These are phyloP conservation scores for Amphilophus citrinellus DNA, from an alignment of 2,113 vertebrate species.

Conservation along the genomic window DNA sequence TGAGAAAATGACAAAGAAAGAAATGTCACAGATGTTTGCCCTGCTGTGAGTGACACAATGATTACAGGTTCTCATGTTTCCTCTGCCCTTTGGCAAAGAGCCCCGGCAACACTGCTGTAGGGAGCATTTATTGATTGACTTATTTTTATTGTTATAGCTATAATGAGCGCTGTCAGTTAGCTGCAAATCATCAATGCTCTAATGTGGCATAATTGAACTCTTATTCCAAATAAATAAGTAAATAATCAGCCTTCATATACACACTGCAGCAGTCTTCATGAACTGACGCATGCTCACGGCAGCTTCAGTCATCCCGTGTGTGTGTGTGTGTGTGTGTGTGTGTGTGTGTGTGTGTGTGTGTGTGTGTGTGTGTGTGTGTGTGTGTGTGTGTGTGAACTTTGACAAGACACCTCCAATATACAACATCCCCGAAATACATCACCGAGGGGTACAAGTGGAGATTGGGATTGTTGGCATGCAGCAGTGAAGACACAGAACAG, in stretches of 20 bases:
- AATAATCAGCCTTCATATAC: no score
- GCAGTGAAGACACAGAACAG: neutral
- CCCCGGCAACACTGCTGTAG: neutral
- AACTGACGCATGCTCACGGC: neutral
- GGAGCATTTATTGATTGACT: conserved; percentile 43
- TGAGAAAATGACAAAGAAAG: neutral
- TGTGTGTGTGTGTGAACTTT: neutral
- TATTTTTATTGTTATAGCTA: conserved; percentile 24
- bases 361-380: no score
- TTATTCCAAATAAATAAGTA: neutral
- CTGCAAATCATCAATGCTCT: conserved; percentile 16
- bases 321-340: no score
- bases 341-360: no score
- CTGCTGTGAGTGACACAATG: neutral
- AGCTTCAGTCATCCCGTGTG: neutral
- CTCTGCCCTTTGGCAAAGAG: conserved; percentile 15
- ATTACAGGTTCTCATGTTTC: neutral
- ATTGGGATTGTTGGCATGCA: neutral
- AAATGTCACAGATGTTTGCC: neutral
- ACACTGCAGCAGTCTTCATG: neutral
- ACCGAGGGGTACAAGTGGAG: neutral
- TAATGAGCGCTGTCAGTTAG: conserved; percentile 10
- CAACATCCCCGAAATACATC: neutral
- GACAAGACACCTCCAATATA: neutral
- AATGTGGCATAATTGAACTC: neutral